Evolutionary conservation across 1,140 invertebrate species (phyloP), one percentile per base, ranked within the genome.

Genomic region (Formica selysi): DNA sequence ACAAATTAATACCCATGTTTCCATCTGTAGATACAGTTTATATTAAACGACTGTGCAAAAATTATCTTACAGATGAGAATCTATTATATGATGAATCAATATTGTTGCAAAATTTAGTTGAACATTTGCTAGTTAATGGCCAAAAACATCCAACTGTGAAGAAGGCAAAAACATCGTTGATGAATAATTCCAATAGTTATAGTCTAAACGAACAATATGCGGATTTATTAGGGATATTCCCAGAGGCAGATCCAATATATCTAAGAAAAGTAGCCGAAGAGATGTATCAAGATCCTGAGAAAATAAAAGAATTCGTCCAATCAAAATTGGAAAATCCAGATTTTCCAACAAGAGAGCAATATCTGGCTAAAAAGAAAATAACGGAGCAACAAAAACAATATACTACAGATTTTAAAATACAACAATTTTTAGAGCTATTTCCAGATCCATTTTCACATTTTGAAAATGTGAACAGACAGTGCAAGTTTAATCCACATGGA

Each of bases 341-440:
- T 81, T 96, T 96, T 93, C 96, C 96, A 7, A 96, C 95, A 19
- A 92, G 95, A 78, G 93, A 95, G 65, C 95, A 96, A 13, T 95
- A 95, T 87, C 76, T 93, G 3, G 92, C 91, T 62, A 93, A 92
- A 59, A 88, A 91, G 13, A 91, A 94, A 87, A 90, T 94, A 5
- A 89, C 92, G 0, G 90, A 94, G 54, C 93, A 94, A 36, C 86
- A 95, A 36, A 92, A 93, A 19, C 91, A 94, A 32, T 96, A 95
- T 51, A 95, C 93, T 0, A 91, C 59, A 0, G 91, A 95, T 3
- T 96, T 96, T 74, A 86, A 95, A 44, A 90, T 96, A 5, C 90
- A 95, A 54, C 93, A 96, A 22, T 96, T 96, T 91, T 79, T 97
- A 3, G 91, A 95, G 54, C 93, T 95, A 26, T 96, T 96, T 93